Base-by-base conservation (phyloP, 2,888 invertebrate genomes). In the Leptodirus hochenwartii region DNA sequence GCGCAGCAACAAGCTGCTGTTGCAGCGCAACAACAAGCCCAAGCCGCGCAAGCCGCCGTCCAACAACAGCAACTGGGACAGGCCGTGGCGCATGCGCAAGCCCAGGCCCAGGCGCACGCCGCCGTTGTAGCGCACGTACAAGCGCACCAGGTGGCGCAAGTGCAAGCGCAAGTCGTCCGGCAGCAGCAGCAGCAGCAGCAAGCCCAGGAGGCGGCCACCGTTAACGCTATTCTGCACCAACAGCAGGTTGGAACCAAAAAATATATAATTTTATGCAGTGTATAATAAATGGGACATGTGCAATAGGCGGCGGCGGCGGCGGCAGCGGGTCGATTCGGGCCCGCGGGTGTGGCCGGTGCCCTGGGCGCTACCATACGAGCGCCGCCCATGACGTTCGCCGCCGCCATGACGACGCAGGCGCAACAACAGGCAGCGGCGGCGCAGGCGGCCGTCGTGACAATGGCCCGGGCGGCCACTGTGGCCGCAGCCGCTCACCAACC, bases 401-500 rank as follows among this genome's bases (percentile, higher is more conserved):
- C 54, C 20, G 20, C 20, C 8, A 20, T 20, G 10, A 56, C 62
- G 47, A 57, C n/a, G n/a, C n/a, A n/a, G n/a, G n/a, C n/a, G n/a
- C n/a, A n/a, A n/a, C n/a, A n/a, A n/a, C n/a, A n/a, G n/a, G n/a
- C 58, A 3, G 58, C 59, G 17, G 57, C 56, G 22, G 58, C 58
- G 4, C 58, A 59, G 36, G 59, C 61, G 3, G 51, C 64, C 8
- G 61, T 65, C 49, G 61, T 61, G 33, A 59, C 62, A 29, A 59
- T 63, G 57, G 47, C 62, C 36, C 61, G 56, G n/a, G 32, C 34
- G 32, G 56, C 60, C 50, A 58, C 61, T 31, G 46, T n/a, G n/a
- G n/a, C n/a, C n/a, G n/a, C n/a, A n/a, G 20, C 20, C 20, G 20
- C 20, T n/a, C 20, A 37, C 56, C 56, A 34, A 51, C n/a, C n/a